Base-by-base conservation (phyloP, 2,113 vertebrate species). In the Rhegmatorhina hoffmannsi region DNA sequence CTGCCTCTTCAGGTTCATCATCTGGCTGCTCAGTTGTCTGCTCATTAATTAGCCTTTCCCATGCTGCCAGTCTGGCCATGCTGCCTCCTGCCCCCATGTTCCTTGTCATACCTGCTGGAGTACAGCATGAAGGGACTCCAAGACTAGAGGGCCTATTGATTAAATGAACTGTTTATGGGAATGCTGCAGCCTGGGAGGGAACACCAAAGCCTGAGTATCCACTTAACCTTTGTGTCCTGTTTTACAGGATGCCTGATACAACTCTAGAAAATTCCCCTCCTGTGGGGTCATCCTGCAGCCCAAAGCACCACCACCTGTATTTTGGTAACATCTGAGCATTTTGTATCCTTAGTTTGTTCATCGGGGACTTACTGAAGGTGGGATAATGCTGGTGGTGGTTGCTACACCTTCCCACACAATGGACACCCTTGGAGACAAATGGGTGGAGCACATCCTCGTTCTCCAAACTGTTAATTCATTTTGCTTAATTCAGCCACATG, bases 31-130 rank as follows among this genome's bases (percentile, higher is more conserved):
- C 58, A 13, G 38, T 17, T 38, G n/a, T 67, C 87, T 52, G 17
- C 78, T 33, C 79, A 58, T 82, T 94, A 91, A 96, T 96, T 82
- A 76, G 31, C 6, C 53, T 53, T 90, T 53, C 44, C 53, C 31
- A 1, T 31, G 69, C 40, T 68, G 53, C 83, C 49, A 5, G 24
- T 20, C 58, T 85, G 79, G 72, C 1, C 8, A 4, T 4, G 67
- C 81, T 72, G 68, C 69, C 76, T 87, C 34, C 84, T 59, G 49
- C 84, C 70, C 44, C 84, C 66, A 6, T 19, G 34, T 43, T 89
- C 36, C 87, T 2, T 44, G 87, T 92, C 13, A 58, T 4, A 44
- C 40, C 63, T 91, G 76, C 90, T 79, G 92, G 40, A 87, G 28
- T 52, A 29, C n/a, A 17, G 20, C 25, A 15, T 29, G 73, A 56